Evolutionary conservation across 1,140 invertebrate genomes (phyloP), one percentile per base, ranked within the genome.

Genomic region (Metaphire vulgaris): DNA sequence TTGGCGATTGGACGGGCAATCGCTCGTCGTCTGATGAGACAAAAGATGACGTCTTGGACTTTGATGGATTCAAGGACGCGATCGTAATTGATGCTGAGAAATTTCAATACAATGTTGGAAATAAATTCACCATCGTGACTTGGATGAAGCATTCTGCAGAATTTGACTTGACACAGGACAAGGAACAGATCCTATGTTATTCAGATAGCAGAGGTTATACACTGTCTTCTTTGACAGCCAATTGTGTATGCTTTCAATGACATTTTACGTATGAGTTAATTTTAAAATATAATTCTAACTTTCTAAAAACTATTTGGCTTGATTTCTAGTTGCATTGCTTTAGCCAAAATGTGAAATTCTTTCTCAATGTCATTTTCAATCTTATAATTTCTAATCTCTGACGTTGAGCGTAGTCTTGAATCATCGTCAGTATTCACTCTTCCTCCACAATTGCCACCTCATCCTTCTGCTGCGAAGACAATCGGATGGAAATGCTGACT

Each of bases 201-300:
- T 94, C 95, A 69, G 96, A 98, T 88, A 95, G 97, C n/a, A 85
- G 95, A 97, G 82, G 95, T n/a, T n/a, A n/a, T n/a, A n/a, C n/a
- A n/a, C n/a, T n/a, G n/a, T n/a, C n/a, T n/a, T n/a, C n/a, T n/a
- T n/a, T n/a, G n/a, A n/a, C n/a, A n/a, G n/a, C n/a, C n/a, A n/a
- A n/a, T n/a, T n/a, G n/a, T n/a, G n/a, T n/a, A n/a, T n/a, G n/a
- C n/a, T n/a, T n/a, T n/a, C n/a, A n/a, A n/a, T n/a, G n/a, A n/a
- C n/a, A n/a, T n/a, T n/a, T n/a, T n/a, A n/a, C n/a, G n/a, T n/a
- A n/a, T n/a, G n/a, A n/a, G n/a, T n/a, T n/a, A n/a, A n/a, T n/a
- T n/a, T n/a, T n/a, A n/a, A n/a, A n/a, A n/a, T n/a, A n/a, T n/a
- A n/a, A n/a, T n/a, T n/a, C n/a, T n/a, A n/a, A n/a, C n/a, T n/a